phyloP scores from a whole-genome alignment of 2,113 vertebrate species.

The Myodes glareolus region DNA sequence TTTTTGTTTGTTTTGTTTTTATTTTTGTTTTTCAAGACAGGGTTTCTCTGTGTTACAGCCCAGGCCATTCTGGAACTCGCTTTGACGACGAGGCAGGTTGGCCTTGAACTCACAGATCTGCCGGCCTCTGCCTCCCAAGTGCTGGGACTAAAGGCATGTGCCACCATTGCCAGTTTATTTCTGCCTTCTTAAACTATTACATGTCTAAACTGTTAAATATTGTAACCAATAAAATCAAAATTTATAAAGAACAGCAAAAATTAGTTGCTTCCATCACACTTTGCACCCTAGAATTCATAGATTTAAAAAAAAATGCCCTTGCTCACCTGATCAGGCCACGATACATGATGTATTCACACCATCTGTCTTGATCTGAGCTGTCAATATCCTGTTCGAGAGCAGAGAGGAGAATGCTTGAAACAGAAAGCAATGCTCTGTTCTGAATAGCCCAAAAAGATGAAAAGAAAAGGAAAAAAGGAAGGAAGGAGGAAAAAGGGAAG shows the following conservation, averaged over 20 bases:
- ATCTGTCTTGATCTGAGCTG: slow-evolving; percentile 84
- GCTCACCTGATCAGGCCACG: slow-evolving; percentile 86
- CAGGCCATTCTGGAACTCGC: not conserved
- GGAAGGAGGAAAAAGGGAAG: too few relatives aligned
- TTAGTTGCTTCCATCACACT: not conserved
- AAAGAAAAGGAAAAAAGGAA: too few relatives aligned
- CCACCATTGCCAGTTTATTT: not conserved
- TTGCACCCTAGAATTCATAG: slow-evolving; percentile 32
- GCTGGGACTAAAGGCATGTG: not conserved
- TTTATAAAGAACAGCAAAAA: slow-evolving; percentile 54
- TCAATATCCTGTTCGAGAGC: slow-evolving; percentile 84
- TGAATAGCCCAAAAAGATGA: not conserved
- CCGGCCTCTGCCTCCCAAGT: not conserved
- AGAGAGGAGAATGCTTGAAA: slow-evolving; percentile 43
- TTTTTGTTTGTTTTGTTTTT: too few relatives aligned
- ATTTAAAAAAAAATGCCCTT: not conserved
- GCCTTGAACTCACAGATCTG: not conserved
- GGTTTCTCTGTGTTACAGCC: not conserved
- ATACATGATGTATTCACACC: slow-evolving; percentile 90
- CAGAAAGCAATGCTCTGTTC: not conserved
- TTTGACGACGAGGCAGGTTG: not conserved
- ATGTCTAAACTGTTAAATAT: not conserved
- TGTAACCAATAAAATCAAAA: slow-evolving; percentile 13
- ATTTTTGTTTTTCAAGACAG: not conserved
- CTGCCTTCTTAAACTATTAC: slow-evolving; percentile 44